These are phyloP conservation scores for Heliconius melpomene DNA, from an alignment of 1,140 invertebrate genomes.

Conservation along the genomic window DNA sequence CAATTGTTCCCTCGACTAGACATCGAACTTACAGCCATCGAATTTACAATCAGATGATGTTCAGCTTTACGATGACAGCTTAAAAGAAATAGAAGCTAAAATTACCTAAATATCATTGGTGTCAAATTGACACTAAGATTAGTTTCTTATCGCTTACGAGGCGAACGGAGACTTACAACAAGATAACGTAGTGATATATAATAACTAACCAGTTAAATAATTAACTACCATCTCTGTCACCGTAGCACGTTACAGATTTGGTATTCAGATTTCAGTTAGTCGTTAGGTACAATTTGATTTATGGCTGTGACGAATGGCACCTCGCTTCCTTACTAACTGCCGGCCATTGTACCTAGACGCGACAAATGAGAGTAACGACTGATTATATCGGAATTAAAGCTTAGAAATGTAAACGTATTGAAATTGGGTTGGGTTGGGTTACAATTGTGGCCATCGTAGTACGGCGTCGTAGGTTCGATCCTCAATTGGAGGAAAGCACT, in stretches of 20 bases:
- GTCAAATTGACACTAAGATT: no score
- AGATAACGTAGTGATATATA: not conserved
- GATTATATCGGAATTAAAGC: not conserved
- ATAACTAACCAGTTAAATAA: conserved; percentile 6
- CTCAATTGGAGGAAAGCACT: no score
- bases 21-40: no score
- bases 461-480: no score
- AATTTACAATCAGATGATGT: no score
- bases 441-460: no score
- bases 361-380: not conserved
- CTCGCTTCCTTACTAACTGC: conserved; percentile 33
- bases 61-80: no score
- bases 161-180: not conserved
- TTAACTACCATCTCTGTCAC: conserved; percentile 7
- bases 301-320: conserved; percentile 45
- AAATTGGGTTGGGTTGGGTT: not conserved
- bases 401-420: not conserved
- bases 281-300: conserved; percentile 55
- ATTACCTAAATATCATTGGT: no score
- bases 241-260: conserved; percentile 42
- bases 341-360: not conserved
- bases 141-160: not conserved
- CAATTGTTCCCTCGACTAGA: no score
- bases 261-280: conserved; percentile 59
- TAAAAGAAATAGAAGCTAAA: no score